Evolutionary conservation across 2,888 invertebrate species (phyloP), one percentile per base, ranked within the genome.

Genomic region (Falcaria lacertinaria): DNA sequence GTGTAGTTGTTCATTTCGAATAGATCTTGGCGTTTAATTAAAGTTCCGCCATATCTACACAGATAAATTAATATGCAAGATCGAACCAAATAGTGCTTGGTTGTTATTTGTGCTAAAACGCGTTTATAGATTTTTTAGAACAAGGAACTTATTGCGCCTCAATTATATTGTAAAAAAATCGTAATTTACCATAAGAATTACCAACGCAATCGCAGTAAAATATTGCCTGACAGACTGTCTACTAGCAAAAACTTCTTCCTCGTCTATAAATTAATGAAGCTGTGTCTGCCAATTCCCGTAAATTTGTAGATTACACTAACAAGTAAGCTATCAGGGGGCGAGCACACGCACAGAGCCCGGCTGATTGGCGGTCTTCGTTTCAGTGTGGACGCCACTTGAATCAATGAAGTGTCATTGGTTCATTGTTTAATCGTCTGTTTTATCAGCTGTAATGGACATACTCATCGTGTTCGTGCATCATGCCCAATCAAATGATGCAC

Each of bases 371-470:
- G 63, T 78, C 77, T 86, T 73, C 63, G 78, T 84, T 84, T 71
- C 80, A 66, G 51, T 60, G 70, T 74, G 72, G 73, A 74, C 74
- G 77, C 81, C 81, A 85, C 79, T 83, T 83, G 81, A 76, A 80
- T 83, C 85, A 86, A 83, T 82, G 83, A 74, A 74, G 78, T 77
- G 79, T 77, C 64, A 81, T 83, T 85, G 80, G 81, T 67, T 80
- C 77, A 79, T 80, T 85, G 80, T 81, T 81, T 84, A 82, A 86
- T 85, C 81, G 77, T 73, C 59, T 82, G 79, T 82, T 84, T 80
- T 82, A 83, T 81, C 84, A 86, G 81, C 78, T 83, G 81, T 79
- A 79, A 79, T 83, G 70, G 69, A 61, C 69, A 65, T 68, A 50
- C 59, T 43, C 53, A 44, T n/a, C 57, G 50, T 47, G 50, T 44